Evolutionary conservation across 2,113 vertebrate species (phyloP).

Genomic region (Synchiropus splendidus): DNA sequence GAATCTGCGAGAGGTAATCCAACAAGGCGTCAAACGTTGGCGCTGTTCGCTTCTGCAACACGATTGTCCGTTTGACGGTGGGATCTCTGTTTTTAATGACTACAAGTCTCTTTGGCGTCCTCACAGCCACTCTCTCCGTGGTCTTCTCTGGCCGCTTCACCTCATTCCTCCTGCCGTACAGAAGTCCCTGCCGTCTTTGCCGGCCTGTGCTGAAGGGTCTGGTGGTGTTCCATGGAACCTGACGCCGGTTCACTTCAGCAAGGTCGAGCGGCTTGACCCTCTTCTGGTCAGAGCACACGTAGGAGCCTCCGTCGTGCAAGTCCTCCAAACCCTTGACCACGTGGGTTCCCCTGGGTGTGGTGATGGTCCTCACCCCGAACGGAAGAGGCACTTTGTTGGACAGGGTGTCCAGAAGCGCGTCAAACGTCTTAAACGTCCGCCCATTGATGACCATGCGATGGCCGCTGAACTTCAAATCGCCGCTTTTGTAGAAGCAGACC

Average conservation of each 20-base stretch:
- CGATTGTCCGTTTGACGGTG: constrained; percentile 50
- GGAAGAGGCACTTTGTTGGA: constrained; percentile 87
- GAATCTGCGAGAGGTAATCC: constrained; percentile 76
- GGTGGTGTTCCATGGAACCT: constrained; percentile 81
- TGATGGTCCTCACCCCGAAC: constrained; percentile 93
- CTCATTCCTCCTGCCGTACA: constrained; percentile 36
- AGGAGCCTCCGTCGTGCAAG: constrained; percentile 84
- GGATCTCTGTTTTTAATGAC: constrained; percentile 84
- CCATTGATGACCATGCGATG: constrained; percentile 82
- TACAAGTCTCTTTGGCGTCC: constrained; percentile 72
- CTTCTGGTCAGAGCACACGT: constrained; percentile 85
- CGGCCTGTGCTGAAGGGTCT: constrained; percentile 54
- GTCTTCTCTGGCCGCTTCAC: constrained; percentile 40
- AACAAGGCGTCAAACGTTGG: constrained; percentile 81
- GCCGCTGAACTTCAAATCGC: constrained; percentile 83
- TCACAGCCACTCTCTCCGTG: constrained; percentile 40
- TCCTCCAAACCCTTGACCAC: constrained; percentile 75
- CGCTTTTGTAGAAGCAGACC: constrained; percentile 93
- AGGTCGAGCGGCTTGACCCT: constrained; percentile 85
- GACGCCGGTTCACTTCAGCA: constrained; percentile 68
- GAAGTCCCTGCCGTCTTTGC: constrained; percentile 20
- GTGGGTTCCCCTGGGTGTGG: constrained; percentile 80
- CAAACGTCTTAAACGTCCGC: constrained; percentile 88
- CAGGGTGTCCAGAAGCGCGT: constrained; percentile 82
- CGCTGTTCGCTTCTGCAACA: constrained; percentile 73